Evolutionary conservation across 2,797 vertebrate species (phyloP).

Genomic region (Bucorvus abyssinicus): DNA sequence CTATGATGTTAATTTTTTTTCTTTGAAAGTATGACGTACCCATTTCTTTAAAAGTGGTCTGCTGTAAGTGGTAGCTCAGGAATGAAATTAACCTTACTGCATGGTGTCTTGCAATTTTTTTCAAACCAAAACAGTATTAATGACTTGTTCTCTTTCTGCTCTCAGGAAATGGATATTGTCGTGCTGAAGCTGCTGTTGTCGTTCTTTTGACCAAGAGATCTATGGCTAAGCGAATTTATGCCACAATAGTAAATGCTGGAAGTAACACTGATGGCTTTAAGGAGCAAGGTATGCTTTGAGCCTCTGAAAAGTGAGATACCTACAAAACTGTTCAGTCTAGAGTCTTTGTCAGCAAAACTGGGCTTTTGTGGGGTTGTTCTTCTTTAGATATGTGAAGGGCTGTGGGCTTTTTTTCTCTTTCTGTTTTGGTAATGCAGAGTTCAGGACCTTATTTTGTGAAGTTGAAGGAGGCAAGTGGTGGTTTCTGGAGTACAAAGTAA

Average conservation of each 20-base stretch:
- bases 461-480: not conserved
- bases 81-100: not conserved
- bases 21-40: not conserved
- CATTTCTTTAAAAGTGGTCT: not conserved
- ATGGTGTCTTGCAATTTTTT: not conserved
- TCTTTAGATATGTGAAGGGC: not conserved
- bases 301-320: not conserved
- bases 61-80: not conserved
- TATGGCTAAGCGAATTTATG: slow-evolving; percentile 88
- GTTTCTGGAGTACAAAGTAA: not conserved
- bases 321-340: not conserved
- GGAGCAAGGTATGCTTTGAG: slow-evolving; percentile 86
- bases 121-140: not conserved
- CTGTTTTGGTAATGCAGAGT: not conserved
- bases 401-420: not conserved
- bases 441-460: not conserved
- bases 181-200: slow-evolving; percentile 88
- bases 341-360: not conserved
- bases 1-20: not conserved
- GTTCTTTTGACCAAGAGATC: slow-evolving; percentile 87
- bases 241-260: slow-evolving; percentile 89
- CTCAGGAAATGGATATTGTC: slow-evolving; percentile 92
- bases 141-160: not conserved
- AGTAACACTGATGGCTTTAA: slow-evolving; percentile 96
- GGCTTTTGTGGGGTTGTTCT: not conserved